Evolutionary conservation across 1,140 invertebrate species (phyloP).

Genomic region (Bombus waltoni): DNA sequence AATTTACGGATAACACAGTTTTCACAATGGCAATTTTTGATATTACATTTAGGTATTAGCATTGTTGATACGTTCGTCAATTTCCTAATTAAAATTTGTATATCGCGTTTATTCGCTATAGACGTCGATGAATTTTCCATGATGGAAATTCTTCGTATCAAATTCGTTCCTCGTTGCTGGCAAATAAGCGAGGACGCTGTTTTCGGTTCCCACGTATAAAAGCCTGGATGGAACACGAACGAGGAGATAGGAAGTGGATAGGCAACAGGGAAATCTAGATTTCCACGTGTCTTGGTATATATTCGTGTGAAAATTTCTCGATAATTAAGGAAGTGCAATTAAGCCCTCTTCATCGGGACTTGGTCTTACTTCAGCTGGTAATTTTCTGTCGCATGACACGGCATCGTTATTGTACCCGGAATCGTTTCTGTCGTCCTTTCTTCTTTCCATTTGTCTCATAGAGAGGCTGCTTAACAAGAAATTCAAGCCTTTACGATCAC

Average conservation of each 20-base stretch:
- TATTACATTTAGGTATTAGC: not conserved
- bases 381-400: slow-evolving; percentile 45
- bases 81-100: too few species aligned
- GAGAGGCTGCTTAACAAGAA: not conserved
- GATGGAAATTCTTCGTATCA: too few species aligned
- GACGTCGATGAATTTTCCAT: too few species aligned
- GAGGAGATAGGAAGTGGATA: not conserved
- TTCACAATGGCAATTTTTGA: not conserved
- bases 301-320: slow-evolving; percentile 5
- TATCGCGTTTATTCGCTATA: too few species aligned
- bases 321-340: slow-evolving; percentile 40
- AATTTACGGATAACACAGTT: not conserved
- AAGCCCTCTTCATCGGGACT: not conserved
- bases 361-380: not conserved
- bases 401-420: slow-evolving; percentile 24
- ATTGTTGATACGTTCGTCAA: too few species aligned
- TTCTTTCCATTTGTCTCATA: not conserved
- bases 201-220: not conserved
- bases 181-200: not conserved
- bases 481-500: not conserved
- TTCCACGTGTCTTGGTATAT: not conserved
- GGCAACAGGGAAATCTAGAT: slow-evolving; percentile 15
- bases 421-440: not conserved
- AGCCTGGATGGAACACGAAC: not conserved
- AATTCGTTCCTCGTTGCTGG: not conserved